Conservation (phyloP, 1,140 invertebrate species). For the Drosophila eugracilis region DNA sequence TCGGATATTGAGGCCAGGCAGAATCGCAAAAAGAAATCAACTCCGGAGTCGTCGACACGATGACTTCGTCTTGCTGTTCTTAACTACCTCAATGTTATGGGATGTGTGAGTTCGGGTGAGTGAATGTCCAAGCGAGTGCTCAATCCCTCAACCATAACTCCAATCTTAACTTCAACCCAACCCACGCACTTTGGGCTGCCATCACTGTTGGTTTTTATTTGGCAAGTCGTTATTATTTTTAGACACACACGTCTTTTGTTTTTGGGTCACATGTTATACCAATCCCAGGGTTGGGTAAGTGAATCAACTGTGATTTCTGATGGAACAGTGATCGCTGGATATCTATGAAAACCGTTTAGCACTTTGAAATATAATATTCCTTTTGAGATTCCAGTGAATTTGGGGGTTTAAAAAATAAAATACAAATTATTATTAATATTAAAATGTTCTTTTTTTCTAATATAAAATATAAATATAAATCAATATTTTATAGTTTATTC, state of each 20-base stretch:
- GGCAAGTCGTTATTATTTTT: constrained; percentile 80
- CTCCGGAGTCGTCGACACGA: constrained; percentile 53
- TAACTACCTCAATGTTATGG: constrained; percentile 64
- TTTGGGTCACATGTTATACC: constrained; percentile 53
- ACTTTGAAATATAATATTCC: too few relatives aligned
- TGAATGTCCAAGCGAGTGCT: constrained; percentile 52
- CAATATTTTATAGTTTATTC: too few relatives aligned
- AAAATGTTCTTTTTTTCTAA: background rate
- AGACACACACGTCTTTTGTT: constrained; percentile 59
- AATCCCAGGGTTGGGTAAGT: constrained; percentile 42
- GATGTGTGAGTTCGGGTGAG: constrained; percentile 20
- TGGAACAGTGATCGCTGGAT: constrained; percentile 11
- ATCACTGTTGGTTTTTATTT: constrained; percentile 67
- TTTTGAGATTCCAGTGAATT: too few relatives aligned
- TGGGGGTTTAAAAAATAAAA: too few relatives aligned
- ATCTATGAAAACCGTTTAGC: too few relatives aligned
- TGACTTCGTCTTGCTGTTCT: constrained; percentile 53
- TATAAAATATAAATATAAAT: too few relatives aligned
- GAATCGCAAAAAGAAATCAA: constrained; percentile 79
- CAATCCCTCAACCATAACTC: constrained; percentile 26
- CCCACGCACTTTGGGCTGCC: constrained; percentile 61
- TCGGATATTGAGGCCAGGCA: constrained; percentile 35
- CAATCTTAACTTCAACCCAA: constrained; percentile 21
- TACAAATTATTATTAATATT: too few relatives aligned
- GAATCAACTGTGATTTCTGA: constrained; percentile 36